phyloP scores from a whole-genome alignment of 2,797 vertebrate species.

The Meriones psammophilus region DNA sequence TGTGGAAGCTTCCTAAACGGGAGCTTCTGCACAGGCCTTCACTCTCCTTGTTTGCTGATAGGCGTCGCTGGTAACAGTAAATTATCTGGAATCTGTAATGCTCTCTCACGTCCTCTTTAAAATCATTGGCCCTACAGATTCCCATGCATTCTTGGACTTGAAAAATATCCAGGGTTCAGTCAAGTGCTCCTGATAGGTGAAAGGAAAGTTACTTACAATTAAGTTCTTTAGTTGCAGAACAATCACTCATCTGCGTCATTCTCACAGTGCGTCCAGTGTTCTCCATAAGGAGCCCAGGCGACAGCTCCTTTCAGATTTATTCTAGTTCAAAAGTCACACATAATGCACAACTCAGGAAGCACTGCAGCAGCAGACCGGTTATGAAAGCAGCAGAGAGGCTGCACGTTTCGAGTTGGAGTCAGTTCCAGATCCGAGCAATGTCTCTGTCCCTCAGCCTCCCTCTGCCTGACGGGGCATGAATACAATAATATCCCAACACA shows the following conservation, averaged over 20 bases:
- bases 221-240: slow-evolving; percentile 61
- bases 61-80: slow-evolving; percentile 24
- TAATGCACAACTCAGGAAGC: slow-evolving; percentile 38
- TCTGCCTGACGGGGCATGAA: neutral
- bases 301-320: slow-evolving; percentile 50
- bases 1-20: slow-evolving; percentile 34
- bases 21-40: slow-evolving; percentile 48
- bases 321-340: slow-evolving; percentile 56
- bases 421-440: slow-evolving; percentile 35
- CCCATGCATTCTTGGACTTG: slow-evolving; percentile 32
- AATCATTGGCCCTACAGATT: slow-evolving; percentile 45
- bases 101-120: neutral
- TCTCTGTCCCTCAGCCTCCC: slow-evolving; percentile 16
- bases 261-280: neutral
- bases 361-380: slow-evolving; percentile 36
- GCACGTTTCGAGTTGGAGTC: slow-evolving; percentile 40
- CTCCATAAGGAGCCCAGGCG: slow-evolving; percentile 9
- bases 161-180: neutral
- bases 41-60: slow-evolving; percentile 64
- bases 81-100: slow-evolving; percentile 24
- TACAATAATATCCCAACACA: neutral
- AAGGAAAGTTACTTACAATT: slow-evolving; percentile 45
- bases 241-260: slow-evolving; percentile 56
- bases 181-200: slow-evolving; percentile 4
- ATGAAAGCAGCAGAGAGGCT: slow-evolving; percentile 45